Evolutionary conservation across 2,113 vertebrate genomes (phyloP).

Genomic region (Cnemophilus loriae): DNA sequence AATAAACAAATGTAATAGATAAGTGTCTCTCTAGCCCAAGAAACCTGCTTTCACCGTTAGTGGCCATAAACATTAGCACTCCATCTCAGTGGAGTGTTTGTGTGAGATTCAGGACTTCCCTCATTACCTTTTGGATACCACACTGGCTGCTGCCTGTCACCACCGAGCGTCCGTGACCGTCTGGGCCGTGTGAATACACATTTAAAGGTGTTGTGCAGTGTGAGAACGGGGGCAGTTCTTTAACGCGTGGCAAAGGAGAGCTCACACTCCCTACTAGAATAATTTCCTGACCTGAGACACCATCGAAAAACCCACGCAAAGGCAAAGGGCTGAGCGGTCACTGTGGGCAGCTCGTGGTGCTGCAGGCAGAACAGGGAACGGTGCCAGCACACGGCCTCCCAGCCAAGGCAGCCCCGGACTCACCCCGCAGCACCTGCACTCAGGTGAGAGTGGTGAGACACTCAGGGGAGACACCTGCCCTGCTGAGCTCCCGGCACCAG

Average conservation of each 20-base stretch:
- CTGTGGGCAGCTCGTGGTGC: neutral
- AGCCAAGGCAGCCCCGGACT: neutral
- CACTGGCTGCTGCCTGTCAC: neutral
- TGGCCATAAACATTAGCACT: neutral
- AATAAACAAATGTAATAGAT: neutral
- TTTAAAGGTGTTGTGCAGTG: neutral
- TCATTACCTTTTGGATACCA: neutral
- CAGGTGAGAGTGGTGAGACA: too few species aligned
- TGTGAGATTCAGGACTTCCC: neutral
- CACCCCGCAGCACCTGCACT: too few species aligned
- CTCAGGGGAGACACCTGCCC: too few species aligned
- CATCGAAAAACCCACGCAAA: neutral
- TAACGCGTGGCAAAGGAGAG: accelerated
- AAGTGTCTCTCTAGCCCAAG: neutral
- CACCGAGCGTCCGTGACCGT: neutral
- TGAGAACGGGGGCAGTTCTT: neutral
- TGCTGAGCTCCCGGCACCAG: neutral
- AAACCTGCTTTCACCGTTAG: neutral
- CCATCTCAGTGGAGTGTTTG: neutral
- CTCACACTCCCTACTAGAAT: neutral
- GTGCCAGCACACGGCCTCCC: neutral
- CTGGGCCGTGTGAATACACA: neutral
- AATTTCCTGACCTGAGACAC: neutral
- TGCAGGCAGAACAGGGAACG: neutral
- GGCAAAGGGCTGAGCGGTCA: neutral